These are phyloP conservation scores for Peromyscus californicus DNA, from an alignment of 2,113 vertebrate species.

Conservation along the genomic window DNA sequence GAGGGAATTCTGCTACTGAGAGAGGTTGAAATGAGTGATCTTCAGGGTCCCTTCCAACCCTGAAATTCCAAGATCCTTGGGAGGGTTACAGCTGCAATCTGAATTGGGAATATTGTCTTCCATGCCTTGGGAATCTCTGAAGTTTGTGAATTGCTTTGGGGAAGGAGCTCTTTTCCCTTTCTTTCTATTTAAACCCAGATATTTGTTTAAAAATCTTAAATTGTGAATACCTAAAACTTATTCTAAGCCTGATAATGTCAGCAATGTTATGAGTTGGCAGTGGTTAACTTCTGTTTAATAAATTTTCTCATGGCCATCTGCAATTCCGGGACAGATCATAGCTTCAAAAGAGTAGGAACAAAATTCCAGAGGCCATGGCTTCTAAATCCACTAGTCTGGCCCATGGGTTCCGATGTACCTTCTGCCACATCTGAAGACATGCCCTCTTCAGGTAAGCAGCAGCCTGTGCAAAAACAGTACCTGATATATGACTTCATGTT, in stretches of 20 bases:
- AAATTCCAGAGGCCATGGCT: slow-evolving; percentile 17
- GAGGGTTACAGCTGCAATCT: background rate
- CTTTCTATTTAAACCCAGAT: background rate
- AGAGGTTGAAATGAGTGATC: slow-evolving; percentile 47
- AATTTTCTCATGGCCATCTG: slow-evolving; percentile 28
- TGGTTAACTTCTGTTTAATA: slow-evolving; percentile 24
- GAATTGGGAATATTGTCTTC: slow-evolving; percentile 4
- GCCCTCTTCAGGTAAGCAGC: background rate
- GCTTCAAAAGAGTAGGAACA: slow-evolving; percentile 51
- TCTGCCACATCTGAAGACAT: slow-evolving; percentile 12
- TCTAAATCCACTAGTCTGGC: background rate
- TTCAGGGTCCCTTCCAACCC: slow-evolving; percentile 54
- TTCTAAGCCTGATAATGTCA: background rate
- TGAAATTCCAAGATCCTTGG: slow-evolving; percentile 61
- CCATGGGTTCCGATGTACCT: background rate
- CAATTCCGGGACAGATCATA: background rate
- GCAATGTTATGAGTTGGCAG: background rate
- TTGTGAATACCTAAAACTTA: background rate
- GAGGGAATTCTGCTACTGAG: slow-evolving; percentile 12
- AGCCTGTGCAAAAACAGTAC: background rate
- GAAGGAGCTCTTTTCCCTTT: background rate
- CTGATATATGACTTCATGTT: background rate
- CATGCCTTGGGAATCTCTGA: background rate
- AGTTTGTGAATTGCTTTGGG: slow-evolving; percentile 27
- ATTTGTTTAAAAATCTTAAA: slow-evolving; percentile 9